Evolutionary conservation across 2,797 vertebrate species (phyloP).

Genomic region (Potorous gilbertii): DNA sequence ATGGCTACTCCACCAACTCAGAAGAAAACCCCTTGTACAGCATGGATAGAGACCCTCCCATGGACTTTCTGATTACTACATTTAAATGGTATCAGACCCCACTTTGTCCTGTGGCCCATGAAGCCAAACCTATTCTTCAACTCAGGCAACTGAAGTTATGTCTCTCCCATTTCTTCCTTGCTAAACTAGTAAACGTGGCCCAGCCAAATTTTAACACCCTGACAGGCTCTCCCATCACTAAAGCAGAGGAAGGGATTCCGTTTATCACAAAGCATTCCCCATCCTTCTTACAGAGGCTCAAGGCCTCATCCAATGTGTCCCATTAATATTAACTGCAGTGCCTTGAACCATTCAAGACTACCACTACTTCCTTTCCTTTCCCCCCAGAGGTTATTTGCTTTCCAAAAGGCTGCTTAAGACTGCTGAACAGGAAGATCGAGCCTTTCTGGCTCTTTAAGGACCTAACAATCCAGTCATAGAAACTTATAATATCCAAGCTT

Average conservation of each 20-base stretch:
- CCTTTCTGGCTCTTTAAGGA: slow-evolving; percentile 48
- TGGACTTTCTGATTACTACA: background rate
- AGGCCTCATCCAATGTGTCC: background rate
- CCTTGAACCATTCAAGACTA: background rate
- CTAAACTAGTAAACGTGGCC: slow-evolving; percentile 53
- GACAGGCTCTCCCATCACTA: slow-evolving; percentile 13
- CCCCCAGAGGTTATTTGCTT: slow-evolving; percentile 31
- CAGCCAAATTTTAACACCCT: background rate
- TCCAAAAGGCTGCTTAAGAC: slow-evolving; percentile 50
- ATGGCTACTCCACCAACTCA: slow-evolving; percentile 22
- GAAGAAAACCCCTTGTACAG: background rate
- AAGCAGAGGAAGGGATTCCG: slow-evolving; percentile 7
- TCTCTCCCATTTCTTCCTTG: slow-evolving; percentile 46
- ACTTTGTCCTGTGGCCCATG: background rate
- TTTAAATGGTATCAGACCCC: background rate
- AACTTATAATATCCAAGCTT: background rate
- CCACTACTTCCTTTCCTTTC: slow-evolving; percentile 17
- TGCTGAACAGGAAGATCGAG: background rate
- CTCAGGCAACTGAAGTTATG: background rate
- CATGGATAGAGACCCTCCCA: slow-evolving; percentile 3
- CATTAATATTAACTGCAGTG: background rate
- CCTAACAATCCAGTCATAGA: background rate
- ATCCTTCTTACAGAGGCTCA: background rate
- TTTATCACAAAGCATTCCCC: background rate
- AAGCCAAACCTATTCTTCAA: background rate